These are phyloP conservation scores for Pipistrellus kuhlii DNA, from an alignment of 2,797 vertebrate species.

Conservation along the genomic window DNA sequence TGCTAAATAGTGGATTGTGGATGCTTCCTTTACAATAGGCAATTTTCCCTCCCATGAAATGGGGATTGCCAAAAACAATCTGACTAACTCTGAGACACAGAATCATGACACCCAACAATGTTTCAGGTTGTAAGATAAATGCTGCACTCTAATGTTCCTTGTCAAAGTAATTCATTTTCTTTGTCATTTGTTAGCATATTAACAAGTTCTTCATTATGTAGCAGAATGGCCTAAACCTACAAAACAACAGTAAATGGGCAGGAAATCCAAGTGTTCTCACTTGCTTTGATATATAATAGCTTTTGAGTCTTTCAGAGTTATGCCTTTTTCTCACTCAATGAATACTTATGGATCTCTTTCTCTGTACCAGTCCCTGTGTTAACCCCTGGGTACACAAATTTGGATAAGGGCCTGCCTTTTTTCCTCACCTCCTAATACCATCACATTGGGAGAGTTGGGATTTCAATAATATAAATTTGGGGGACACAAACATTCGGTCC, in stretches of 20 bases:
- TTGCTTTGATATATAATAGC: slow-evolving; percentile 39
- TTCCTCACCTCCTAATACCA: background rate
- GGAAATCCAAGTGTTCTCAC: slow-evolving; percentile 11
- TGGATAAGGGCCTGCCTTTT: background rate
- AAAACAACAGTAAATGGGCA: slow-evolving; percentile 43
- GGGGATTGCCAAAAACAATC: slow-evolving; percentile 74
- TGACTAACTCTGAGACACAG: slow-evolving; percentile 50
- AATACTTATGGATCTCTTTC: background rate
- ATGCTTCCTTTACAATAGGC: slow-evolving; percentile 75
- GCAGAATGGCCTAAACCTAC: slow-evolving; percentile 5
- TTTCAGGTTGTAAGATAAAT: slow-evolving; percentile 65
- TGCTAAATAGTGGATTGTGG: slow-evolving; percentile 73
- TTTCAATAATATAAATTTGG: background rate
- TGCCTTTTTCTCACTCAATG: background rate
- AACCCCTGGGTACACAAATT: background rate
- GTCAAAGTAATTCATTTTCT: slow-evolving; percentile 70
- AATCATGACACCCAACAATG: slow-evolving; percentile 51
- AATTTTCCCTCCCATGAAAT: slow-evolving; percentile 74
- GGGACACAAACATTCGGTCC: background rate
- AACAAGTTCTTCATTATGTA: slow-evolving; percentile 63
- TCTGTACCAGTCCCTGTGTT: background rate
- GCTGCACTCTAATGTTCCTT: slow-evolving; percentile 51
- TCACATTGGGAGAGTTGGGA: background rate
- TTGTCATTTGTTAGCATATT: slow-evolving; percentile 62
- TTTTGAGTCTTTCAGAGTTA: background rate